Conservation (phyloP, 2,888 invertebrate species). For the Latrodectus elegans region DNA sequence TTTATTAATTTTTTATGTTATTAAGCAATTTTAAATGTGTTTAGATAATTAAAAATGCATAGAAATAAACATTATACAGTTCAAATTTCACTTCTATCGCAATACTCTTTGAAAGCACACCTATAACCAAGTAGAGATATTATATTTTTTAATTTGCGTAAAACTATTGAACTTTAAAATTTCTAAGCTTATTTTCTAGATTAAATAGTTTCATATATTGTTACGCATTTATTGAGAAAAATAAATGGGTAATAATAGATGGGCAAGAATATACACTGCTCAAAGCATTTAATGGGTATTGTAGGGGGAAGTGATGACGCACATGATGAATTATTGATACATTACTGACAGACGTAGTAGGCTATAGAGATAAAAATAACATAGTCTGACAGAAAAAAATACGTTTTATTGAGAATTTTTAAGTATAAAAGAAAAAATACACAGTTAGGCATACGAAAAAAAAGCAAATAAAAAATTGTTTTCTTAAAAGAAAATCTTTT, state of each 20-base stretch:
- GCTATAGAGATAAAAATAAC: neutral
- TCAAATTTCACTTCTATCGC: no score
- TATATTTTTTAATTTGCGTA: no score
- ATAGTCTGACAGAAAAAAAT: neutral
- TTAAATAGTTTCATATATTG: no score
- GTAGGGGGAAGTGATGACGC: neutral
- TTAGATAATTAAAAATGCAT: no score
- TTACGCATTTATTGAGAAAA: no score
- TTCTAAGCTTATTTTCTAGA: no score
- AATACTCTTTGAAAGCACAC: no score
- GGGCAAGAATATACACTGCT: neutral
- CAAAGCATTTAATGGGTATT: neutral
- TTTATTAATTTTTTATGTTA: no score
- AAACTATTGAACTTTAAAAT: no score
- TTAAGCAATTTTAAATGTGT: no score
- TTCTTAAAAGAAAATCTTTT: neutral
- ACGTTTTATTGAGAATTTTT: neutral
- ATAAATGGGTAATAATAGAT: neutral
- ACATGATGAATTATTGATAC: neutral
- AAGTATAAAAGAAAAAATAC: neutral
- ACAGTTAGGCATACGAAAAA: neutral
- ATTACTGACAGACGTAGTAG: neutral
- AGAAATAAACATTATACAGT: no score
- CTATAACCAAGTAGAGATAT: no score
- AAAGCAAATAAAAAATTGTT: neutral